Evolutionary conservation across 2,888 invertebrate species (phyloP).

Genomic region (Archaeoteleia sp.): DNA sequence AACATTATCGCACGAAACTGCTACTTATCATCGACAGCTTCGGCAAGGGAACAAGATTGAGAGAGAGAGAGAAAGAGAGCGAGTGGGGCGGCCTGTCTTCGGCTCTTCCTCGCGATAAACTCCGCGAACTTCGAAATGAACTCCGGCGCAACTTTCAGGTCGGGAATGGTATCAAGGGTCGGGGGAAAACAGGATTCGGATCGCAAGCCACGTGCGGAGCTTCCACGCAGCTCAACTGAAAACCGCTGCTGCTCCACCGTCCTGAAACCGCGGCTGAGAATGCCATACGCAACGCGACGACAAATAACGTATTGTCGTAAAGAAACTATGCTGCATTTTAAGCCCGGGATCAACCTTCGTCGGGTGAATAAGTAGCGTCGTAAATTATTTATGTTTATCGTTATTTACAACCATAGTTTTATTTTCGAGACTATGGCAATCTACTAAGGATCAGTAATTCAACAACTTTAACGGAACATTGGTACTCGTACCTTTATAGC

Average conservation of each 20-base stretch:
- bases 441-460: no score
- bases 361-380: no score
- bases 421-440: no score
- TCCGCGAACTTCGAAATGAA: constrained; percentile 53
- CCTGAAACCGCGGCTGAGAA: constrained; percentile 5
- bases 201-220: constrained; percentile 44
- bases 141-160: constrained; percentile 43
- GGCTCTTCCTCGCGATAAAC: constrained; percentile 39
- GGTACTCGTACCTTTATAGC: no score
- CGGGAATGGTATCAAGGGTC: constrained; percentile 31
- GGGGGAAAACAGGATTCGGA: constrained; percentile 13
- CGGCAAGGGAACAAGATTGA: constrained; percentile 32
- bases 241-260: constrained; percentile 23
- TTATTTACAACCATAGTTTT: no score
- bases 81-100: constrained; percentile 21
- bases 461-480: no score
- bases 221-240: constrained; percentile 49
- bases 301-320: constrained; percentile 13
- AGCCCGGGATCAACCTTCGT: no score
- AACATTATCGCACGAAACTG: constrained; percentile 53
- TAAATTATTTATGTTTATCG: no score
- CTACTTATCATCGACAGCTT: constrained; percentile 57
- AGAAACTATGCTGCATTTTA: constrained; percentile 6
- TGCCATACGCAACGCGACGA: constrained; percentile 18
- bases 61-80: constrained; percentile 2